Evolutionary conservation across 2,888 invertebrate species (phyloP).

Genomic region (Drosophila silvestris): DNA sequence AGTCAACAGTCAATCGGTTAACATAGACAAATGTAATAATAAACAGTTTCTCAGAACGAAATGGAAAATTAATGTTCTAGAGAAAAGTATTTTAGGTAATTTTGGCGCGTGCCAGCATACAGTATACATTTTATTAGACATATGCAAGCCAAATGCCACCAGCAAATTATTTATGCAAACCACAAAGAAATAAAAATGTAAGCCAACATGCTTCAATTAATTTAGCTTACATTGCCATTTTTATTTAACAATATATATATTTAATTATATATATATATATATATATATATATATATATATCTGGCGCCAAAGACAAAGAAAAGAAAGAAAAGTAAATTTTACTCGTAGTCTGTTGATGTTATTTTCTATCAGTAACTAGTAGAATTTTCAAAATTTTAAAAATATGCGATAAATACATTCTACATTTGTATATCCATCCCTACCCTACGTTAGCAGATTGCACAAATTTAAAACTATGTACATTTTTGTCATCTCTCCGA

Average conservation of each 20-base stretch:
- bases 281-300: not conserved
- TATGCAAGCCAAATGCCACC: not conserved
- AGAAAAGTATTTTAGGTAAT: not conserved
- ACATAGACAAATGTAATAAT: not conserved
- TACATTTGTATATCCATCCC: not conserved
- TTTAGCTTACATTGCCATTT: not conserved
- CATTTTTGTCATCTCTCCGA: not conserved
- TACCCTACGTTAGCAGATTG: not conserved
- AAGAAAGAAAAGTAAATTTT: not conserved
- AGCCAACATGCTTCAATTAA: not conserved
- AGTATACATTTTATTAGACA: not conserved
- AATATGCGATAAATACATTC: not conserved
- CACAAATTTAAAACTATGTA: not conserved
- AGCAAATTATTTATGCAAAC: slow-evolving; percentile 1
- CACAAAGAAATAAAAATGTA: not conserved
- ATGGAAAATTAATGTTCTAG: not conserved
- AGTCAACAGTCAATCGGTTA: not conserved
- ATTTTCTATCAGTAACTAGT: not conserved
- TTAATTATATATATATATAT: not conserved
- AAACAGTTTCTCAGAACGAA: not conserved
- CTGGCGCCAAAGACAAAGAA: not conserved
- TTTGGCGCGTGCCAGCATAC: slow-evolving; percentile 5
- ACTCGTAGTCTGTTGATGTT: not conserved
- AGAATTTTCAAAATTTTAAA: not conserved
- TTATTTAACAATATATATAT: not conserved